These are phyloP conservation scores for Siphamia tubifer DNA, from an alignment of 2,113 vertebrate genomes.

Conservation along the genomic window DNA sequence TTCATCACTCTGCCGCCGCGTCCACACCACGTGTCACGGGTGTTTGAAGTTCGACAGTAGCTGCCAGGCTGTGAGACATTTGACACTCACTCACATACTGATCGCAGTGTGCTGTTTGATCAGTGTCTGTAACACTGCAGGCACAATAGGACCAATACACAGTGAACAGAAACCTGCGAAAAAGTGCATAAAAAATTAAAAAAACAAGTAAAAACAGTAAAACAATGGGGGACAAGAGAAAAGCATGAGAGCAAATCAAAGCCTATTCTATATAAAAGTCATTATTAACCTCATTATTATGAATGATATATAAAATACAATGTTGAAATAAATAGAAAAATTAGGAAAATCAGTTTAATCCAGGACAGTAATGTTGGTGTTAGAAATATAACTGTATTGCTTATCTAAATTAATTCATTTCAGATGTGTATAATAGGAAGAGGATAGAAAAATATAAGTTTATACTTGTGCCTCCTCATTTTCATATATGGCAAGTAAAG, in stretches of 20 bases:
- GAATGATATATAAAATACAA: too few relatives aligned
- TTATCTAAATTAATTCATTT: too few relatives aligned
- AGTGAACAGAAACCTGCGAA: not conserved
- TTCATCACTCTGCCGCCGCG: not conserved
- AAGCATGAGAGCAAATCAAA: not conserved
- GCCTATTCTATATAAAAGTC: not conserved
- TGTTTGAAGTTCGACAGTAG: conserved; percentile 10
- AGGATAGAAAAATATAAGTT: too few relatives aligned
- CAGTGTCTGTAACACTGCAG: not conserved
- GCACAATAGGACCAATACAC: not conserved
- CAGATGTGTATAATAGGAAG: too few relatives aligned
- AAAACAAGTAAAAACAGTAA: too few relatives aligned
- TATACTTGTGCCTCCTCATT: too few relatives aligned
- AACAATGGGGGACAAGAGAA: not conserved
- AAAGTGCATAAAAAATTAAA: too few relatives aligned
- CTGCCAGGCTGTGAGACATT: not conserved
- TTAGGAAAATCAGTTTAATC: too few relatives aligned
- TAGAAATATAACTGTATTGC: too few relatives aligned
- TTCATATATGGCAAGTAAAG: too few relatives aligned
- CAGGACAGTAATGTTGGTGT: too few relatives aligned
- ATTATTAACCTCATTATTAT: not conserved
- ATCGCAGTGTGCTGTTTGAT: conserved; percentile 9
- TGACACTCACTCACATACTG: conserved; percentile 13
- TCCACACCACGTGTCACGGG: not conserved
- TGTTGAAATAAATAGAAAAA: not conserved